Evolutionary conservation across 23 tunicate genomes (phyloP), one percentile per base, ranked within the genome.

Genomic region (Trididemnum nubilum): DNA sequence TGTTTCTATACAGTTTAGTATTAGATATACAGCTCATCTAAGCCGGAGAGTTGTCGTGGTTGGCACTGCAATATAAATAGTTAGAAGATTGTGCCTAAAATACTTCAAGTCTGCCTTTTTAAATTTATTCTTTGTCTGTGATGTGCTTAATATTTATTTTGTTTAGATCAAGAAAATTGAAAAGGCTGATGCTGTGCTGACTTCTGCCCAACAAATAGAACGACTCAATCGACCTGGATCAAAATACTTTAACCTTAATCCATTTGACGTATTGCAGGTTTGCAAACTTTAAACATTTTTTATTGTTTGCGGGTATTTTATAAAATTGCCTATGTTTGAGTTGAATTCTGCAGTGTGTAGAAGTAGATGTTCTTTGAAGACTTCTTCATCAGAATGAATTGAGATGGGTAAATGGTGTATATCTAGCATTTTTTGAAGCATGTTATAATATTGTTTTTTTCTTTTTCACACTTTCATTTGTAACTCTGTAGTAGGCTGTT

Each of bases 221-320:
- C 90, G 99, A 27, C 86, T 96, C 18, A 96, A 88, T 77, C 84
- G 96, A 7, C 99, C 99, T 57, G 99, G 99, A 2, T 91, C 97
- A 2, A 96, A 90, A 28, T 96, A 91, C 39, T 93, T 93, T 66
- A 96, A 96, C 83, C 82, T 96, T 22, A 96, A 96, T 39, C 99
- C 99, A 22, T 96, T 64, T 76, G 99, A 93, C 83, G 99, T 96
- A 52, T 80, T 96, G 71, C 94, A 89, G 82, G 90, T 90, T 19
- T 51, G 64, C 54, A 44, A 44, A 7, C 15, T n/a, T n/a, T n/a
- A n/a, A n/a, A n/a, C n/a, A n/a, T n/a, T n/a, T n/a, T n/a, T n/a
- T 7, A 34, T 0, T 66, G n/a, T 24, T 23, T 25, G 58, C 72
- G n/a, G n/a, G n/a, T n/a, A n/a, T n/a, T n/a, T n/a, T 0, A 36